Base-by-base conservation (phyloP, 1,140 invertebrate genomes). In the Lineus longissimus region DNA sequence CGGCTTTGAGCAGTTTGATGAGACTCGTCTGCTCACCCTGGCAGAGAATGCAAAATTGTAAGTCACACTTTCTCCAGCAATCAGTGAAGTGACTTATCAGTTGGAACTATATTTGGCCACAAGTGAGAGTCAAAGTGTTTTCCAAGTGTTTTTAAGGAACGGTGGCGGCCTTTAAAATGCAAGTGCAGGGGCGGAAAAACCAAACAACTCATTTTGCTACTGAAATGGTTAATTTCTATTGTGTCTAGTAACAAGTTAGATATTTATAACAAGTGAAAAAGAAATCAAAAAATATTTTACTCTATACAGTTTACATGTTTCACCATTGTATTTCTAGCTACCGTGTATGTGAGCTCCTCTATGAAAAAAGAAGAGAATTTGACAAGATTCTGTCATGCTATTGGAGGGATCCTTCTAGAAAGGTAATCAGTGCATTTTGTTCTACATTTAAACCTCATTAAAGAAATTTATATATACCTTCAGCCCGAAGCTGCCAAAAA, bases 1-100 rank as follows among this genome's bases (percentile, higher is more conserved):
- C 51, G 89, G 88, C 66, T 72, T 92, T 2, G 75, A 81, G 25
- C 85, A 87, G 73, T 88, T 87, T 82, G 81, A 86, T 57, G 79
- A 82, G 61, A 77, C 84, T 23, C 80, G 81, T 66, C 79, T 90
- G 15, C 72, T 90, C 4, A 80, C 84, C 66, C 81, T 87, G 56
- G 85, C 87, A 9, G 83, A 86, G 68, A 80, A 84, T 67, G 88
- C 87, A 33, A 85, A 85, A 77, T 90, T 90, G 87, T 89, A 83
- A 86, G 84, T 80, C 30, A 59, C 15, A 36, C 64, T 40, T 40
- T 29, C 36, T 19, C 15, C 31, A 27, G 7, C n/a, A n/a, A 31
- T 58, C 9, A 17, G 22, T 15, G 9, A 13, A 58, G 30, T 13
- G 15, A 13, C 33, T 58, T 13, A 58, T 58, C 25, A 31, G 9